These are phyloP conservation scores for Lasioglossum pauxillum DNA, from an alignment of 2,888 invertebrate species.

Conservation along the genomic window DNA sequence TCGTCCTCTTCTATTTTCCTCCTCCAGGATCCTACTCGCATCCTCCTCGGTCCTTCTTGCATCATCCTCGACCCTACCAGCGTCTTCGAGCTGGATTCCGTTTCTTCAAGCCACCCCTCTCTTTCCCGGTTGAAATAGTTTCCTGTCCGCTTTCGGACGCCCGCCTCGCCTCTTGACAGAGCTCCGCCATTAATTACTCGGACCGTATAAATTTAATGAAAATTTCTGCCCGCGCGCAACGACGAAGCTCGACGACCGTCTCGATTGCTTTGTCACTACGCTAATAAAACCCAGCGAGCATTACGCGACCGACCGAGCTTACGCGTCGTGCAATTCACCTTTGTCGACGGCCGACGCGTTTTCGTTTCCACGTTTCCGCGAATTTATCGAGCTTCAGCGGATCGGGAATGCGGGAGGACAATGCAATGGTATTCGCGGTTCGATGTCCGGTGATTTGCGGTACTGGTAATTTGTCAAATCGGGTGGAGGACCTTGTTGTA, in stretches of 20 bases:
- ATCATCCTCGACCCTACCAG: background rate
- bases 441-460: background rate
- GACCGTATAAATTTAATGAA: slow-evolving; percentile 35
- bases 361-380: slow-evolving; percentile 19
- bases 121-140: background rate
- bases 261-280: slow-evolving; percentile 13
- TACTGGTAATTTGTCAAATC: background rate
- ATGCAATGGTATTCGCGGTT: background rate
- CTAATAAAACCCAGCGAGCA: slow-evolving; percentile 27
- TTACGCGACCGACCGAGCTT: background rate
- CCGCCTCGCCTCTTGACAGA: background rate
- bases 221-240: slow-evolving; percentile 5
- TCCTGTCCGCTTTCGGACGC: background rate
- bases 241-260: slow-evolving; percentile 1
- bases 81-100: background rate
- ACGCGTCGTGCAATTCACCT: background rate
- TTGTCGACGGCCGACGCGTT: slow-evolving; percentile 10
- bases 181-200: slow-evolving; percentile 26
- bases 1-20: background rate
- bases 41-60: background rate
- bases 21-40: slow-evolving; percentile 1
- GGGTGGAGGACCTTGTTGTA: background rate
- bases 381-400: slow-evolving; percentile 19
- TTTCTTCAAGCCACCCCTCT: background rate
- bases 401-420: background rate